Evolutionary conservation across 2,797 vertebrate species (phyloP), one percentile per base, ranked within the genome.

Genomic region (Squalus acanthias): DNA sequence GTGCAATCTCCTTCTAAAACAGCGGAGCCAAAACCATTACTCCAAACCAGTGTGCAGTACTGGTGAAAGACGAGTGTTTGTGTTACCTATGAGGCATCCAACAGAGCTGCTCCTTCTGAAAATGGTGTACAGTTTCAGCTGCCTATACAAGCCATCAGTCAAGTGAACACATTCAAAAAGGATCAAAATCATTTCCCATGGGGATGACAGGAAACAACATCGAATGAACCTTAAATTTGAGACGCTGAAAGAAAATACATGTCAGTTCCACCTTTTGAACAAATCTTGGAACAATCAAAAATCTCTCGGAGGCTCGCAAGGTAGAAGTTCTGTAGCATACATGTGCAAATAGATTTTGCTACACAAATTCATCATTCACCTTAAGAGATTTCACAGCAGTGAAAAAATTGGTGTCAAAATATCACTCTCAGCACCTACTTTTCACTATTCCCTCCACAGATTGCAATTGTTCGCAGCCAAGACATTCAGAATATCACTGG

Each of bases 71-170:
- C 17, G 7, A 91, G n/a, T 29, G 63, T 93, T 91, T 60, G 33
- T 65, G 26, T 88, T 93, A 93, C 91, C 88, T 67, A 93, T 22
- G 33, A 93, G 63, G n/a, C 63, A 93, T 93, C 17, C 63, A 93
- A 67, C 33, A 67, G 33, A 65, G 20, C 63, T 65, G 20, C 33
- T 12, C 17, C 39, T 88, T 67, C 17, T 91, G 13, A 63, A 91
- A 91, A 13, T 33, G 26, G 88, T 7, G 4, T 63, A 17, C 12
- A 91, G 88, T 63, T 63, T 17, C 57, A 91, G 88, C 29, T 63
- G 57, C 33, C 88, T 91, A 13, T 33, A 91, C 26, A 91, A 26
- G 76, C 76, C 4, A 53, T 53, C 39, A 88, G 24, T 88, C 85
- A 53, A 39, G 60, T 91, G 57, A 91, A 29, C 57, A 13, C 26